Evolutionary conservation across 2,113 vertebrate species (phyloP), one percentile per base, ranked within the genome.

Genomic region (Deroptyus accipitrinus): DNA sequence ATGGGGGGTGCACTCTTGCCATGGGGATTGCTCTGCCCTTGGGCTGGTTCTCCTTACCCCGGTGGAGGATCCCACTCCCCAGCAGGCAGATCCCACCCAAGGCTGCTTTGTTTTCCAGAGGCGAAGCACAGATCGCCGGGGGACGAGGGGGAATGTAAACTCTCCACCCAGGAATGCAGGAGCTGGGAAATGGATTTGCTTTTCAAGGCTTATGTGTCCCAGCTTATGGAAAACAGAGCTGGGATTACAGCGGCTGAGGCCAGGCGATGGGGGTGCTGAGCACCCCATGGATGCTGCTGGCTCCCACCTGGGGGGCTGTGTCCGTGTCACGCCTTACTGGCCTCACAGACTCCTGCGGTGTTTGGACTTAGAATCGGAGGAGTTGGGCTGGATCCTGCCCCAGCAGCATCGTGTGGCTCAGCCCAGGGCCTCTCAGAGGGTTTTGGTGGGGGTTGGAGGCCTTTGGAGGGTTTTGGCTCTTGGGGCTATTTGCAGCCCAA

Each of bases 91-190:
- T 87, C 42, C 27, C 44, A 37, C 54, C 86, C 85, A 18, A 28
- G 70, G 86, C 66, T 2, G 37, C 89, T 85, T 88, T 90, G 92
- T 90, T 92, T 86, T 57, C 12, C 24, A 1, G 83, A 76, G 88
- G 63, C 80, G 20, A 89, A 77, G 86, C 20, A 4, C 48, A 23
- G 70, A 16, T 74, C n/a, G 63, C 59, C 10, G 9, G 57, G 57
- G 93, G 80, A 78, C 9, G 11, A 33, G 55, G 54, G 92, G 75
- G 91, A 90, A 90, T 91, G 95, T 95, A 92, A 95, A 88, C 91
- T 94, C 87, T 96, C 84, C 95, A 85, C 91, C 92, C 96, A 96
- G 95, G 95, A 96, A 96, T 94, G 94, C 88, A 22, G 94, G 93
- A 86, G 76, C 73, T 70, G 42, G 7, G 33, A 59, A 69, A 85